Conservation (phyloP, 2,113 vertebrate species). For the Phalacrocorax brasilianus region DNA sequence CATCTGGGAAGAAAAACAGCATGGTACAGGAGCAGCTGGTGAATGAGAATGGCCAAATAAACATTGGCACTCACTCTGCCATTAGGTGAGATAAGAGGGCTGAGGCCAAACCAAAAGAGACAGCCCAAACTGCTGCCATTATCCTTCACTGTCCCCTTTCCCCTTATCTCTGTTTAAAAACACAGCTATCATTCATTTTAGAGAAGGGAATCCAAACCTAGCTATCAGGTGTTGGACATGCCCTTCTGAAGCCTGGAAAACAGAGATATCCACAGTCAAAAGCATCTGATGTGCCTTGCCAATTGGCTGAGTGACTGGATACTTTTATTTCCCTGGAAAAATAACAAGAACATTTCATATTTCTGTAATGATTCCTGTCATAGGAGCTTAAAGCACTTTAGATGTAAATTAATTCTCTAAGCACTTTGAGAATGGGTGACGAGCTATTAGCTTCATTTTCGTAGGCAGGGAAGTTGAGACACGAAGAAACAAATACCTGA, state of each 20-base stretch:
- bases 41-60: conserved; percentile 79
- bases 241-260: conserved; percentile 30
- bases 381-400: not conserved
- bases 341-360: conserved; percentile 27
- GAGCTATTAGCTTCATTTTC: not conserved
- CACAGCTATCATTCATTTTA: conserved; percentile 57
- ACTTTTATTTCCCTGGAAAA: conserved; percentile 25
- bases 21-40: conserved; percentile 78
- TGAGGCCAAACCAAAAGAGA: conserved; percentile 66
- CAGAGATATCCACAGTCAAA: conserved; percentile 42
- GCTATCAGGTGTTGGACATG: conserved; percentile 39
- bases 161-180: conserved; percentile 69
- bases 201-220: conserved; percentile 38
- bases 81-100: conserved; percentile 80
- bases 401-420: not conserved
- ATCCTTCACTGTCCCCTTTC: conserved; percentile 52
- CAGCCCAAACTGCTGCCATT: conserved; percentile 39
- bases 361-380: not conserved
- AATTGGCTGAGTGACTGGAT: not conserved
- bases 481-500: not conserved
- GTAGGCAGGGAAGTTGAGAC: not conserved
- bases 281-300: not conserved
- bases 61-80: conserved; percentile 75
- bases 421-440: not conserved
- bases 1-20: conserved; percentile 82